phyloP scores from a whole-genome alignment of 2,113 vertebrate genomes.

The Rhinichthys klamathensis region DNA sequence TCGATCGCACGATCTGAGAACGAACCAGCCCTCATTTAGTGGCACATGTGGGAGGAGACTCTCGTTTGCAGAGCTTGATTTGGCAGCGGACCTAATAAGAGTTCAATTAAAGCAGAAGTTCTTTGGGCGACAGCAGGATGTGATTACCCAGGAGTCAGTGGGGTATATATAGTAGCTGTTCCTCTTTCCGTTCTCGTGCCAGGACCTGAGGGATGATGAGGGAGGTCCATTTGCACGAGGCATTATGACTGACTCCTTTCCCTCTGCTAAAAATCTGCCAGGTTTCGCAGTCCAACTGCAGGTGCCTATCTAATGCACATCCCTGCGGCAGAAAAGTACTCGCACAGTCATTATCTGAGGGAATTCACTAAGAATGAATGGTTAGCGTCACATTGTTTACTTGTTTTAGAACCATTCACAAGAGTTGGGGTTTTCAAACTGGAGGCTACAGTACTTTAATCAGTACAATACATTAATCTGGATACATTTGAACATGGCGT shows the following conservation, averaged over 20 bases:
- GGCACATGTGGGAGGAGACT: constrained; percentile 60
- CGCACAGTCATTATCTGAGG: neutral
- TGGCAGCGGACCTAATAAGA: constrained; percentile 75
- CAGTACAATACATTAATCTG: no score
- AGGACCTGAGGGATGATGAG: constrained; percentile 64
- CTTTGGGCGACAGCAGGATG: constrained; percentile 71
- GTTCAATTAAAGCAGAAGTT: constrained; percentile 76
- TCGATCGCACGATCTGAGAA: constrained; percentile 46
- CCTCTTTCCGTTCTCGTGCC: constrained; percentile 59
- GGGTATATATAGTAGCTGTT: constrained; percentile 76
- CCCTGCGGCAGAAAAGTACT: neutral
- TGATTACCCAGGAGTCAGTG: constrained; percentile 80
- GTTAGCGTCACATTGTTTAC: neutral
- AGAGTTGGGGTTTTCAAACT: neutral
- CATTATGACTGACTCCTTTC: constrained; percentile 45
- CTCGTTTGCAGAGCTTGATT: constrained; percentile 63
- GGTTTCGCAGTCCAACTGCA: neutral
- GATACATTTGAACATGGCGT: no score
- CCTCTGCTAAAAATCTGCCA: constrained; percentile 40
- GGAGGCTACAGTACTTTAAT: no score
- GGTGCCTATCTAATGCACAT: constrained; percentile 14
- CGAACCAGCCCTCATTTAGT: no score
- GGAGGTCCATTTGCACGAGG: constrained; percentile 52
- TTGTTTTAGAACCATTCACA: neutral
- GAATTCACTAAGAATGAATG: neutral